These are phyloP conservation scores for Grus americana DNA, from an alignment of 2,113 vertebrate genomes.

Conservation along the genomic window DNA sequence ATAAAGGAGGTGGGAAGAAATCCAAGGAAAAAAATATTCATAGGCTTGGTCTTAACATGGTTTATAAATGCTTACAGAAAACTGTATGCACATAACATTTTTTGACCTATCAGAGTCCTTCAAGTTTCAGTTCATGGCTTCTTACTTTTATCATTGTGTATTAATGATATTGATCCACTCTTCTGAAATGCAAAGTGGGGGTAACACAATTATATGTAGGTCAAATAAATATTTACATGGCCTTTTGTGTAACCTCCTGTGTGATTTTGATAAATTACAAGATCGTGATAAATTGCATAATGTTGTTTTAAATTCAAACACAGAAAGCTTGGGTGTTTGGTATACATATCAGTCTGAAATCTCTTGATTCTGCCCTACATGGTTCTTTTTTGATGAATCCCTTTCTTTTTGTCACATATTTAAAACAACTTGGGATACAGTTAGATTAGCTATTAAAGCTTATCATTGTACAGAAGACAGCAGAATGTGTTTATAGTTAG, in stretches of 20 bases:
- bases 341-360: background rate
- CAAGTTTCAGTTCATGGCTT: background rate
- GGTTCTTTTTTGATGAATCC: background rate
- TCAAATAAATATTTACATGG: conserved; percentile 46
- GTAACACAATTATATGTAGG: conserved; percentile 21
- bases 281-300: background rate
- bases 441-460: background rate
- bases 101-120: background rate
- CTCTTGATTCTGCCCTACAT: background rate
- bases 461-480: background rate
- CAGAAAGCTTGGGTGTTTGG: background rate
- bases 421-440: background rate
- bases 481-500: background rate
- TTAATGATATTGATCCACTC: conserved; percentile 42
- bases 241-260: conserved; percentile 11
- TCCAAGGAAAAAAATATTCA: background rate
- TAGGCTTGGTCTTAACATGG: background rate
- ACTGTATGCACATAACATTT: background rate
- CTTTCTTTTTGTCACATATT: background rate
- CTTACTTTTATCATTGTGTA: background rate
- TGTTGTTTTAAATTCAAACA: conserved; percentile 34
- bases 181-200: conserved; percentile 29
- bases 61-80: background rate
- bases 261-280: conserved; percentile 7
- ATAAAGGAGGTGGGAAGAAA: background rate